Conservation (phyloP, 2,113 vertebrate genomes). For the Merops nubicus region DNA sequence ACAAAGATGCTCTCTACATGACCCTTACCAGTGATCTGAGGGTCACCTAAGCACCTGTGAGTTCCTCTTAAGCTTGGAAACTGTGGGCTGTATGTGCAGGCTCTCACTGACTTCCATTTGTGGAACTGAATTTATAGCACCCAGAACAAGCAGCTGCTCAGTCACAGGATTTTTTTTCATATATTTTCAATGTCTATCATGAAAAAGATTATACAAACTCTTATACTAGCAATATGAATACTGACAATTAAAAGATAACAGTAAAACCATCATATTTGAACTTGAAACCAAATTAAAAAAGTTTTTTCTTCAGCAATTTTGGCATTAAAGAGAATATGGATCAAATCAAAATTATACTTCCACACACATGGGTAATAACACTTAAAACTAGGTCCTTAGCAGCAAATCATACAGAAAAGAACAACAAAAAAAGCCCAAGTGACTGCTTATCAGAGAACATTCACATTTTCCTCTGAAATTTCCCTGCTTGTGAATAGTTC, state of each 20-base stretch:
- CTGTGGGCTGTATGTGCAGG: not conserved
- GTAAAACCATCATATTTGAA: slow-evolving; percentile 58
- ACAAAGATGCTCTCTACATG: not conserved
- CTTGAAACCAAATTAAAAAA: slow-evolving; percentile 64
- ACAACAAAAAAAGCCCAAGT: slow-evolving; percentile 32
- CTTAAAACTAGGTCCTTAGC: slow-evolving; percentile 62
- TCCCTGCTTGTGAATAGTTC: slow-evolving; percentile 42
- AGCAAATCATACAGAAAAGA: slow-evolving; percentile 35
- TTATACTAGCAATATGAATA: slow-evolving; percentile 20
- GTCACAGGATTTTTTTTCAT: not conserved
- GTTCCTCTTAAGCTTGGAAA: not conserved
- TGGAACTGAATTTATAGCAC: not conserved
- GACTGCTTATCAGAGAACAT: slow-evolving; percentile 66
- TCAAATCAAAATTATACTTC: slow-evolving; percentile 58
- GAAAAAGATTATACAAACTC: slow-evolving; percentile 40
- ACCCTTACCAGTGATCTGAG: not conserved
- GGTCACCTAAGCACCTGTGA: not conserved
- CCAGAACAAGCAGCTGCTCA: not conserved
- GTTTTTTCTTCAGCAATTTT: slow-evolving; percentile 43
- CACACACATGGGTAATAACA: slow-evolving; percentile 37
- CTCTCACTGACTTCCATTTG: not conserved
- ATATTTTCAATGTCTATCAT: slow-evolving; percentile 27
- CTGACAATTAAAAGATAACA: slow-evolving; percentile 64
- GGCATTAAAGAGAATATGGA: slow-evolving; percentile 59
- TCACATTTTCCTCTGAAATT: slow-evolving; percentile 32